Evolutionary conservation across 2,113 vertebrate species (phyloP), one percentile per base, ranked within the genome.

Genomic region (Salvelinus namaycush): DNA sequence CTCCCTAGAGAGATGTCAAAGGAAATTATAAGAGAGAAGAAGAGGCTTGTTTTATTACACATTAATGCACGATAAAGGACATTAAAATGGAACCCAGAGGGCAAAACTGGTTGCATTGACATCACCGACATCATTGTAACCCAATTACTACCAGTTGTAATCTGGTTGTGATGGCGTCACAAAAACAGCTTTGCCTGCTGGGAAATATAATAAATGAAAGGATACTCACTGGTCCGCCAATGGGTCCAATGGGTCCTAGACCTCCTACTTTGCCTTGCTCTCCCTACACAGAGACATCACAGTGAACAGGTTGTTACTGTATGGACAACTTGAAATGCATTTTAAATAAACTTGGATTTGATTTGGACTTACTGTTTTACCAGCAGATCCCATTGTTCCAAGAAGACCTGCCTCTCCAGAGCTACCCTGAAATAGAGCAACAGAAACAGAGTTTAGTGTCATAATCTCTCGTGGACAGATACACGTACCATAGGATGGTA

Each of bases 331-430:
- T 54, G 12, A 54, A 54, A 54, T 77, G 4, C 3, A 49, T n/a
- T 24, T 64, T 26, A 71, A 11, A 22, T 62, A 0, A 44, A 44
- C 39, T 5, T 22, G 27, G 12, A 44, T 3, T 20, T 24, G 59
- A 64, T 16, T 31, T 44, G n/a, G 27, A 90, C 95, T 94, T 91
- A 99, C 98, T 65, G 84, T 81, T 95, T 96, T 99, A 29, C 98
- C 98, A 79, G 96, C 92, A 86, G 95, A 96, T 80, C 98, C 98
- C 88, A 98, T 88, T 64, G 94, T 93, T 68, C 98, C 98, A 39
- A 95, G 79, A 20, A 96, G 83, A 0, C 98, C 98, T 18, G 90
- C 76, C 51, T 92, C 83, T 78, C 98, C 98, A 48, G 74, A 51
- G 74, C 91, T 92, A 74, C 98, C 98, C 98, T 99, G 85, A 73